Base-by-base conservation (phyloP, 2,113 vertebrate species). In the Amblyopsis rosae region DNA sequence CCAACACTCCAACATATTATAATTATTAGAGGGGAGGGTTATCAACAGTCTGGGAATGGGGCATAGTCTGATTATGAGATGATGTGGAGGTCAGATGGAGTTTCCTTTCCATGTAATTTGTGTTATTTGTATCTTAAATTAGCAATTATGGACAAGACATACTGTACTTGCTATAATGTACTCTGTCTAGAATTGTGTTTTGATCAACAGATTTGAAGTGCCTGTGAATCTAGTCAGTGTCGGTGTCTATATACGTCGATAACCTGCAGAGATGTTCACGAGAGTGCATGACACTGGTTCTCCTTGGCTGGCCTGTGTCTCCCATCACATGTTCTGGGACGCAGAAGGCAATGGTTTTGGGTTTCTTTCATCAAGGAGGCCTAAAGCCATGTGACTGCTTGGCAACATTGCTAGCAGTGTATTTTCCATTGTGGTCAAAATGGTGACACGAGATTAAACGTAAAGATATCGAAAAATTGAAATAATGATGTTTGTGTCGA, bases 331-430 rank as follows among this genome's bases (percentile, higher is more conserved):
- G 88, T 77, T 90, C 89, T 91, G 90, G 89, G 92, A 91, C 48
- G 49, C 80, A 77, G 82, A 86, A 87, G 88, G 87, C 90, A 86
- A 87, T 47, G 91, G 92, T 92, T 91, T 93, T 92, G 86, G 86
- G 87, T 93, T 93, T 89, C 92, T 92, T 91, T 88, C 88, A 90
- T 60, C 78, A 82, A 82, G 79, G 26, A 26, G 26, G 26, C 26
- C 26, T 73, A 80, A 82, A 69, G 65, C 79, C 88, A 86, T 91
- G 91, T 91, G 90, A 92, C 85, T 45, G 33, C 70, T 79, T 85
- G 82, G 86, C 82, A 17, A 59, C 46, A 19, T 56, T n/a, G 16
- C 54, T 3, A 41, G 69, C 61, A 66, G 71, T 68, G 60, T 83
- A 60, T 86, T 80, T 88, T 82, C 82, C 80, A 81, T 65, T 64